Evolutionary conservation across 1,140 invertebrate species (phyloP).

Genomic region (Drosophila sp.): DNA sequence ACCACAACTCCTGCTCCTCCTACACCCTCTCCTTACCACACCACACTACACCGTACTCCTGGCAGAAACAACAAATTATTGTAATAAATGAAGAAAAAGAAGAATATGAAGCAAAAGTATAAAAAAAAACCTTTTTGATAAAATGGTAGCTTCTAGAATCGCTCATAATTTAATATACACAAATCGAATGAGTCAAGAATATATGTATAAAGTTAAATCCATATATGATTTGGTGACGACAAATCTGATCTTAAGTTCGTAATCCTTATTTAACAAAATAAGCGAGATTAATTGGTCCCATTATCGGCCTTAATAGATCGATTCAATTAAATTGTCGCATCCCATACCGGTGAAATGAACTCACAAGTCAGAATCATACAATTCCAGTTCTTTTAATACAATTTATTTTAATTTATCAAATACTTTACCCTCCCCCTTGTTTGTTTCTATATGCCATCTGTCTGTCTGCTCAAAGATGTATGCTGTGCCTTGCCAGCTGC

Average conservation of each 20-base stretch:
- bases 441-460: slow-evolving; percentile 22
- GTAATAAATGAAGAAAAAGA: slow-evolving; percentile 69
- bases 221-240: too few species aligned
- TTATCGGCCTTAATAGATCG: too few species aligned
- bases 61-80: slow-evolving; percentile 63
- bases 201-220: too few species aligned
- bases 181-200: too few species aligned
- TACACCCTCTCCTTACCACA: slow-evolving; percentile 43
- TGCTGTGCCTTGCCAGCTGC: slow-evolving; percentile 84
- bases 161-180: too few species aligned
- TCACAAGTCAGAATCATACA: slow-evolving; percentile 52
- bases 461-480: slow-evolving; percentile 58
- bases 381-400: slow-evolving; percentile 58
- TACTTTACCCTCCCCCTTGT: slow-evolving; percentile 26
- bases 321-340: too few species aligned
- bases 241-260: too few species aligned
- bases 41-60: slow-evolving; percentile 1
- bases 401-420: slow-evolving; percentile 47
- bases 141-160: too few species aligned
- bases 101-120: slow-evolving; percentile 35
- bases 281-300: too few species aligned
- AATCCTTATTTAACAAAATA: too few species aligned
- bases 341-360: too few species aligned
- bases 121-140: slow-evolving; percentile 4
- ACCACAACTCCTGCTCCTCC: slow-evolving; percentile 33